phyloP scores from a whole-genome alignment of 2,888 invertebrate species.

The Muschampia plurimacula region DNA sequence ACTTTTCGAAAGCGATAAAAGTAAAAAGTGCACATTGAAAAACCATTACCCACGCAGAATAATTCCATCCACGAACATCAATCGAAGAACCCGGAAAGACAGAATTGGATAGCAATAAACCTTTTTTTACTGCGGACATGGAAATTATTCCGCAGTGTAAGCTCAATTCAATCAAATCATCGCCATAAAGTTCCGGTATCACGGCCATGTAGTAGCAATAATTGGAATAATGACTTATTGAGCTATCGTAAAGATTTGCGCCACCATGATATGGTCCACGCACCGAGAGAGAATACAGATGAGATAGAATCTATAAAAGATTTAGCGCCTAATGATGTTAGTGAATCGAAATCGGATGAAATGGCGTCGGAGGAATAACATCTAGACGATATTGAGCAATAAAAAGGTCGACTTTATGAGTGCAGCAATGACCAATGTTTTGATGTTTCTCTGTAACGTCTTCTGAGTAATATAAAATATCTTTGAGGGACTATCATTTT shows the following conservation, averaged over 20 bases:
- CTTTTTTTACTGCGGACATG: conserved; percentile 48
- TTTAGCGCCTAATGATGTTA: conserved; percentile 38
- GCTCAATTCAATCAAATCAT: conserved; percentile 53
- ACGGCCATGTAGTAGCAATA: conserved; percentile 36
- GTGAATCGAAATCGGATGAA: conserved; percentile 36
- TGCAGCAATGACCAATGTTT: conserved; percentile 24
- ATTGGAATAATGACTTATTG: conserved; percentile 62
- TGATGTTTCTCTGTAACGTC: conserved; percentile 12
- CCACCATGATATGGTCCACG: conserved; percentile 30
- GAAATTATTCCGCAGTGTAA: conserved; percentile 50
- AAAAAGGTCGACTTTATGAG: conserved; percentile 34
- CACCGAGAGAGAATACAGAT: conserved; percentile 33
- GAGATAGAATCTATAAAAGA: conserved; percentile 39
- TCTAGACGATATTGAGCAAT: conserved; percentile 34
- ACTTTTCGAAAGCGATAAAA: not conserved
- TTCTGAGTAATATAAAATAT: not conserved
- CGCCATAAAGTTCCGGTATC: conserved; percentile 45
- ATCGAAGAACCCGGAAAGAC: conserved; percentile 28
- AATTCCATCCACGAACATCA: conserved; percentile 31
- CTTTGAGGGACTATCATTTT: not conserved
- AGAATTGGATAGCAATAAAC: conserved; percentile 43
- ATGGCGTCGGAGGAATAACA: conserved; percentile 32
- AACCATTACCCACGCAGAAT: conserved; percentile 25
- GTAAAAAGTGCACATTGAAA: conserved; percentile 33
- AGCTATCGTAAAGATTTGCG: conserved; percentile 36